These are phyloP conservation scores for Oscheius sp. DNA, from an alignment of 2,888 invertebrate genomes.

Conservation along the genomic window DNA sequence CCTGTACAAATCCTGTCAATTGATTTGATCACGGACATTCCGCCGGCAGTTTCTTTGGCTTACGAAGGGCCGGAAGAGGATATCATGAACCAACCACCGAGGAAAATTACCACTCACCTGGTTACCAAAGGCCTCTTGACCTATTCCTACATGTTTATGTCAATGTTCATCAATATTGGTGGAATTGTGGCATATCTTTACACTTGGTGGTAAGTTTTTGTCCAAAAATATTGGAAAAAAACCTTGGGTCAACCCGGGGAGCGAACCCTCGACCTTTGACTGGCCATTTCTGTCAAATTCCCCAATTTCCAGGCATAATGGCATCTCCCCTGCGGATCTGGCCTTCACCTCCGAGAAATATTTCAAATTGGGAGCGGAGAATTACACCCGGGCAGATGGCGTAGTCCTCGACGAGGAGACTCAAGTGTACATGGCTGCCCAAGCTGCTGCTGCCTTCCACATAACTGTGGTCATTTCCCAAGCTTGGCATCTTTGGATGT, in stretches of 20 bases:
- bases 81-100: slow-evolving; percentile 68
- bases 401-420: slow-evolving; percentile 38
- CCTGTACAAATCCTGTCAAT: slow-evolving; percentile 67
- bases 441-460: slow-evolving; percentile 51
- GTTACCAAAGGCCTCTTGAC: slow-evolving; percentile 64
- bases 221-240: neutral
- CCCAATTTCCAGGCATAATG: slow-evolving; percentile 41
- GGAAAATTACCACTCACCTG: slow-evolving; percentile 53
- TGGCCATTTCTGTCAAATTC: neutral
- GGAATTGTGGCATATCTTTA: slow-evolving; percentile 51
- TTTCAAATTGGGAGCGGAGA: slow-evolving; percentile 46
- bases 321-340: slow-evolving; percentile 47
- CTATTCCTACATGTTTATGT: slow-evolving; percentile 69
- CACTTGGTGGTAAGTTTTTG: slow-evolving; percentile 40
- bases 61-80: slow-evolving; percentile 69
- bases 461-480: slow-evolving; percentile 45
- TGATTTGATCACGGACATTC: slow-evolving; percentile 67
- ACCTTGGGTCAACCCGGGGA: neutral
- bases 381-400: slow-evolving; percentile 42
- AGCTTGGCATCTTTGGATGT: slow-evolving; percentile 62
- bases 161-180: slow-evolving; percentile 64
- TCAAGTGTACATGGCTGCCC: slow-evolving; percentile 50
- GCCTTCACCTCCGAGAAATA: slow-evolving; percentile 45
- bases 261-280: no score
- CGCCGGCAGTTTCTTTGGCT: slow-evolving; percentile 67